Conservation (phyloP, 2,797 vertebrate genomes). For the Tragopan temminckii region DNA sequence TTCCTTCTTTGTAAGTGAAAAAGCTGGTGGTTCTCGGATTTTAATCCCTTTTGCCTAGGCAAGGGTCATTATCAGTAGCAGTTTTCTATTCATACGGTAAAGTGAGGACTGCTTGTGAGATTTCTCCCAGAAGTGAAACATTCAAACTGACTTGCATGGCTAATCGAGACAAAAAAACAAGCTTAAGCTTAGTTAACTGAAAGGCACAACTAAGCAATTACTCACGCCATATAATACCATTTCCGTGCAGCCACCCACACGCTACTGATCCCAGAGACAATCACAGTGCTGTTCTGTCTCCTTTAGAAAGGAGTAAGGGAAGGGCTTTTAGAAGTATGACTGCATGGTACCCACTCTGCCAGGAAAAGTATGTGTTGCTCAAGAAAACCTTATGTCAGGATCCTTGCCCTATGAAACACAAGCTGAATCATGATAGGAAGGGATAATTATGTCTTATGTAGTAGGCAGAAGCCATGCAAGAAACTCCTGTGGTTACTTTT, state of each 20-base stretch:
- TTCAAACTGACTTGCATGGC: constrained; percentile 1
- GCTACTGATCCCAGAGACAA: background rate
- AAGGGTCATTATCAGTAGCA: background rate
- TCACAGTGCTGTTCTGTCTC: background rate
- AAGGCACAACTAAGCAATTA: constrained; percentile 56
- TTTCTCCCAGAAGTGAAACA: constrained; percentile 44
- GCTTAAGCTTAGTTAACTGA: constrained; percentile 33
- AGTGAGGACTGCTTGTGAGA: constrained; percentile 6
- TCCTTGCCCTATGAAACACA: background rate
- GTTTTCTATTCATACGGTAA: background rate
- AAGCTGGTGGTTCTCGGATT: background rate
- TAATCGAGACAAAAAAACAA: constrained; percentile 57
- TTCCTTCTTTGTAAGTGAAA: background rate
- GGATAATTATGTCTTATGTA: background rate
- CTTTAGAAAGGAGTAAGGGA: background rate
- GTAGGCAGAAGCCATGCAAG: background rate
- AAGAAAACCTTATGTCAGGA: background rate
- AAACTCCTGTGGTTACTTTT: background rate
- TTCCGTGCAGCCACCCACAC: constrained; percentile 27
- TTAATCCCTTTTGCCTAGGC: background rate
- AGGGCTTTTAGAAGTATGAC: background rate
- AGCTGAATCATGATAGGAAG: background rate
- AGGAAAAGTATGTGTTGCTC: background rate
- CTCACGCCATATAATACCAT: background rate
- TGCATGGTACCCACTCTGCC: background rate